Evolutionary conservation across 1,140 invertebrate species (phyloP), one percentile per base, ranked within the genome.

Genomic region (Dreissena rostriformis): DNA sequence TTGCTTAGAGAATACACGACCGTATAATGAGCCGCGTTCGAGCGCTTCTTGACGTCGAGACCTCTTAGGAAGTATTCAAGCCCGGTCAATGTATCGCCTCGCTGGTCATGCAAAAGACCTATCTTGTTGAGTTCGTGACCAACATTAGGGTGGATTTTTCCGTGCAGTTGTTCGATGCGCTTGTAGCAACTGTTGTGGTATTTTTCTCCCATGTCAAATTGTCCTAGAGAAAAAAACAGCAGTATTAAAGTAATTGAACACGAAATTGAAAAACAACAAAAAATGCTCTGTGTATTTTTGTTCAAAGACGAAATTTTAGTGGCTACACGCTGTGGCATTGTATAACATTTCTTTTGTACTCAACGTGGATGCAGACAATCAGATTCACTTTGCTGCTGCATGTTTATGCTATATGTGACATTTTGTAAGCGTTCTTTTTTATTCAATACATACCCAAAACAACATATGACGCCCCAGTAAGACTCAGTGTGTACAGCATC

Each of bases 1-100:
- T 80, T 80, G 51, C 65, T 80, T 7, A 80, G 55, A 14, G 77
- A 80, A 22, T 51, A 70, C 14, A 51, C 49, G 28, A 70, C 24
- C 15, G 77, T 70, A 8, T 19, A n/a, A 17, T 49, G 66, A 14
- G 77, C 24, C 7, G 77, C 61, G 17, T 80, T 52, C 6, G 14
- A 51, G 11, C 70, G 52, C 22, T 22, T 39, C 24, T 80, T 80
- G 15, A 80, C 19, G 22, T 68, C 66, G 14, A 80, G 49, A 14
- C 66, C 77, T 71, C 55, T 12, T 52, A 53, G 14, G 19, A 70
- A 70, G 53, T 24, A 71, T 29, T 70, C 67, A n/a, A 80, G 52
- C 7, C 5, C 77, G 28, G 10, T 70, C 22, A 52, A n/a, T 15
- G 49, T 17, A 49, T 80, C 77, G 12, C 77, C 77, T 26, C n/a